Conservation (phyloP, 2,797 vertebrate species). For the Myioborus melanocephalus region DNA sequence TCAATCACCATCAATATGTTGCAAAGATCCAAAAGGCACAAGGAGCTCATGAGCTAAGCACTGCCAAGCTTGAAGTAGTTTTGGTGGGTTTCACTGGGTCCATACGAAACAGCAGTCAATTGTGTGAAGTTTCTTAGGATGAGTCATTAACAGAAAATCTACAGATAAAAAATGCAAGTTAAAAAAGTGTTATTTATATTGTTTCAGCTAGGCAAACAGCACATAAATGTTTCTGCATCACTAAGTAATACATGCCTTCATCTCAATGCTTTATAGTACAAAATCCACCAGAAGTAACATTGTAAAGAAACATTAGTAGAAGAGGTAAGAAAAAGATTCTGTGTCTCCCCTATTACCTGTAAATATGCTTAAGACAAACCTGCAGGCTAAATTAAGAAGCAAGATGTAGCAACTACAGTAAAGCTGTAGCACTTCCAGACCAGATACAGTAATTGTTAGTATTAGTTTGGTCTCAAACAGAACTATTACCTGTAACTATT, state of each 20-base stretch:
- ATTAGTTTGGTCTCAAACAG: background rate
- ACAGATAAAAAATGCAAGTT: background rate
- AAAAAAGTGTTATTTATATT: background rate
- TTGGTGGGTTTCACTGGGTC: conserved; percentile 76
- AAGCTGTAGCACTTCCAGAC: background rate
- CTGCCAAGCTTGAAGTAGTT: conserved; percentile 77
- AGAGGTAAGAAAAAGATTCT: background rate
- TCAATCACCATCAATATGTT: conserved; percentile 67
- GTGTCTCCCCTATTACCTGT: background rate
- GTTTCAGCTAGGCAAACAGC: background rate
- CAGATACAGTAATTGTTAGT: background rate
- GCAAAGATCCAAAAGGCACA: conserved; percentile 83
- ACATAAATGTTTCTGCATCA: background rate
- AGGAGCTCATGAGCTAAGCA: conserved; percentile 78
- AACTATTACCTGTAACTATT: background rate
- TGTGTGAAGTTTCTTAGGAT: conserved; percentile 70
- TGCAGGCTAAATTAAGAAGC: background rate
- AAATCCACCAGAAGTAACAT: background rate
- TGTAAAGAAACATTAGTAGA: background rate
- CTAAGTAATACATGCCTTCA: background rate
- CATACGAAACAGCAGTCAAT: conserved; percentile 68
- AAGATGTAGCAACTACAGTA: background rate
- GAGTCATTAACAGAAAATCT: conserved; percentile 80
- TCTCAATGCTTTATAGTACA: background rate
- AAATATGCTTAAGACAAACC: background rate